Evolutionary conservation across 1,140 invertebrate species (phyloP).

Genomic region (Helicoverpa zea): DNA sequence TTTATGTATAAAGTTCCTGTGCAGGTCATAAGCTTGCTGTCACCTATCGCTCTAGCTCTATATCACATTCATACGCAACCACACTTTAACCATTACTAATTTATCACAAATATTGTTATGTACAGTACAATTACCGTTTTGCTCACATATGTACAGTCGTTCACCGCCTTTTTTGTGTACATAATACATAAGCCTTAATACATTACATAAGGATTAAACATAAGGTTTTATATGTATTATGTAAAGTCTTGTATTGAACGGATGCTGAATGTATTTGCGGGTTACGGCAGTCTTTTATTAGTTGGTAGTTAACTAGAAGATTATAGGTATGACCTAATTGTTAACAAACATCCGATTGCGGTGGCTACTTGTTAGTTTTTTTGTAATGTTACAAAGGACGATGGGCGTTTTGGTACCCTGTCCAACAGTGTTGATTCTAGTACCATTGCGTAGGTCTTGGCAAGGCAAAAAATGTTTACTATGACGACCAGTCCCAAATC

Average conservation of each 20-base stretch:
- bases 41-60: background rate
- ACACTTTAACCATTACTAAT: background rate
- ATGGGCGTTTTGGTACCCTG: no score
- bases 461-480: no score
- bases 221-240: background rate
- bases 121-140: conserved; percentile 6
- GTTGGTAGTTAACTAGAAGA: background rate
- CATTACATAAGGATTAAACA: background rate
- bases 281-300: background rate
- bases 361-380: background rate
- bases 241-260: background rate
- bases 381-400: background rate
- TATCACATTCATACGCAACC: background rate
- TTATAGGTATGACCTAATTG: background rate
- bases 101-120: background rate
- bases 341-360: no score
- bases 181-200: background rate
- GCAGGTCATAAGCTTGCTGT: background rate
- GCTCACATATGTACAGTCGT: background rate
- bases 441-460: no score
- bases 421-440: no score
- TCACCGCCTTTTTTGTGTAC: conserved; percentile 21
- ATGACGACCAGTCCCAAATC: no score
- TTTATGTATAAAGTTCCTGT: background rate
- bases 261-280: background rate